These are phyloP conservation scores for Poeciliopsis infans DNA, from an alignment of 2,797 vertebrate genomes.

Conservation along the genomic window DNA sequence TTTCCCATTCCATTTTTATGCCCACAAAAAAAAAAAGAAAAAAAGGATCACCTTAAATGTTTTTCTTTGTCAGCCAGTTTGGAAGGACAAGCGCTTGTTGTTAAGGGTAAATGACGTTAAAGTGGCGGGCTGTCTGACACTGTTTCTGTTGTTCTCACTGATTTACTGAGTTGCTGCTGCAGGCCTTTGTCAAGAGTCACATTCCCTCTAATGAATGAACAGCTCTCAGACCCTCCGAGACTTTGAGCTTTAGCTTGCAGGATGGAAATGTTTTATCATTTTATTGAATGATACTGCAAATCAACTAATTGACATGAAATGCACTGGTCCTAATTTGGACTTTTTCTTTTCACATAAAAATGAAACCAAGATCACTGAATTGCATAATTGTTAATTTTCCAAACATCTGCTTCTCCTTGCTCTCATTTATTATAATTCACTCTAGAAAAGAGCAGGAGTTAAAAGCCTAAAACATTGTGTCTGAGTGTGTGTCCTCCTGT, in stretches of 20 bases:
- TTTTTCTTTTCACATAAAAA: background rate
- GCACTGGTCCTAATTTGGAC: no score
- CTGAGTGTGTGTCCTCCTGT: constrained; percentile 28
- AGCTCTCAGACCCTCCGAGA: constrained; percentile 42
- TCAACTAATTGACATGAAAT: constrained; percentile 14
- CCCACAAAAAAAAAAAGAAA: background rate
- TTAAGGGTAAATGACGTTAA: constrained; percentile 6
- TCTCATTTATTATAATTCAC: background rate
- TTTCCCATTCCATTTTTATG: background rate
- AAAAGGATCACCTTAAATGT: background rate
- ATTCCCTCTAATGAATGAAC: constrained; percentile 37
- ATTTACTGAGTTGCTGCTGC: constrained; percentile 65
- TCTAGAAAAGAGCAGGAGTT: constrained; percentile 20
- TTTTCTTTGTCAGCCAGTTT: constrained; percentile 57
- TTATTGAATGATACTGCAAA: constrained; percentile 11
- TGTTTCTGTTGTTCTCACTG: constrained; percentile 68
- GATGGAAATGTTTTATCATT: constrained; percentile 35
- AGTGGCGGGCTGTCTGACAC: constrained; percentile 54
- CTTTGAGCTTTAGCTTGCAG: constrained; percentile 19
- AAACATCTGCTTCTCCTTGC: background rate
- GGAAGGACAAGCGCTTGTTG: constrained; percentile 54
- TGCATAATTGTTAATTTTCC: constrained; percentile 9
- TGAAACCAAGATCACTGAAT: constrained; percentile 7
- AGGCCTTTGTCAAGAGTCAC: constrained; percentile 64
- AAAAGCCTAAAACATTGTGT: constrained; percentile 27